Conservation (phyloP, 2,113 vertebrate species). For the Nymphicus hollandicus region DNA sequence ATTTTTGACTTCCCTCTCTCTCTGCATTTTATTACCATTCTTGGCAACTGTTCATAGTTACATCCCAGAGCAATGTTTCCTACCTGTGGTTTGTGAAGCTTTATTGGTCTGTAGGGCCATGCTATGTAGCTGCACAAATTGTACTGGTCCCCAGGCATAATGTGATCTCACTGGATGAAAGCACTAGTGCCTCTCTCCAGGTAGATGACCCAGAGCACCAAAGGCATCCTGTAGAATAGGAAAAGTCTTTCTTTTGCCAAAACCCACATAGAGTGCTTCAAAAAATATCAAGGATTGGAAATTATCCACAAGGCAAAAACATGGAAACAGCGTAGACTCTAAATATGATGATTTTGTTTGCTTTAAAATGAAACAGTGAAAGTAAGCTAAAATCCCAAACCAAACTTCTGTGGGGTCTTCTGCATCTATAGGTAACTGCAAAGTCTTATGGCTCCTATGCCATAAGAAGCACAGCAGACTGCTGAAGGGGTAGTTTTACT, state of each 20-base stretch:
- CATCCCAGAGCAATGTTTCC: background rate
- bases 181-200: background rate
- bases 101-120: background rate
- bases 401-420: background rate
- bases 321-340: rapidly evolving
- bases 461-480: background rate
- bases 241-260: background rate
- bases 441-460: background rate
- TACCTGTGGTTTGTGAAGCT: background rate
- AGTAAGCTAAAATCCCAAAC: background rate
- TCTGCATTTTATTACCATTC: background rate
- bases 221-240: background rate
- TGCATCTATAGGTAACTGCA: background rate
- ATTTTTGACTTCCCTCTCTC: background rate
- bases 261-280: background rate
- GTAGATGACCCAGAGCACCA: background rate
- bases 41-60: background rate
- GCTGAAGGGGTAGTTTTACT: background rate
- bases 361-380: background rate
- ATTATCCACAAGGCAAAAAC: background rate
- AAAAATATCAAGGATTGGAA: background rate
- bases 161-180: background rate
- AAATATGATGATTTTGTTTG: background rate
- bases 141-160: background rate
- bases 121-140: background rate